Conservation (phyloP, 2,888 invertebrate genomes). For the Rhingia rostrata region DNA sequence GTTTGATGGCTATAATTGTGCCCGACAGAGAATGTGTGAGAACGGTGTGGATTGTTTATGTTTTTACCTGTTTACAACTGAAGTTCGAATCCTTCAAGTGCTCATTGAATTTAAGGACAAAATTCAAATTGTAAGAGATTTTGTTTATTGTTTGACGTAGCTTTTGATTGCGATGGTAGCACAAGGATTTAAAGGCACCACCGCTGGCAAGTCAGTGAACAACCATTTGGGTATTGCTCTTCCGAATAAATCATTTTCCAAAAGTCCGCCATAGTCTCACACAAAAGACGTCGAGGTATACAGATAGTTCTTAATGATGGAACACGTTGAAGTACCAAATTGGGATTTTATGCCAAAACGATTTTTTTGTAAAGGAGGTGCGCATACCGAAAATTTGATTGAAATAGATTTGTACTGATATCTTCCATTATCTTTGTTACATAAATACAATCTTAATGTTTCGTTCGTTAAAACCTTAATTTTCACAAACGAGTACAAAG, state of each 20-base stretch:
- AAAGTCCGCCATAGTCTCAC: too few species aligned
- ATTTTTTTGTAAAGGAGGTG: too few species aligned
- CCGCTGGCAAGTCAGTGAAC: constrained; percentile 9
- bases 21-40: constrained; percentile 14
- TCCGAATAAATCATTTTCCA: not conserved
- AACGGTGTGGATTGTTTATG: constrained; percentile 22
- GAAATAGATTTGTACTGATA: too few species aligned
- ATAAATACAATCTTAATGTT: too few species aligned
- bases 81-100: constrained; percentile 46
- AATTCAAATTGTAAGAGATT: constrained; percentile 43
- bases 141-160: constrained; percentile 23
- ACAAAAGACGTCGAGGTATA: too few species aligned
- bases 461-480: too few species aligned
- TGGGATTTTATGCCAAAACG: too few species aligned
- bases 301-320: too few species aligned
- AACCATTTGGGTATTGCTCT: not conserved
- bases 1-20: constrained; percentile 49
- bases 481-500: too few species aligned
- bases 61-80: constrained; percentile 40
- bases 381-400: too few species aligned
- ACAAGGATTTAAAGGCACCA: constrained; percentile 20
- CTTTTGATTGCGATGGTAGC: constrained; percentile 32
- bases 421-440: too few species aligned
- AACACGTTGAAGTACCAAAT: too few species aligned
- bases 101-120: constrained; percentile 50